phyloP scores from a whole-genome alignment of 1,140 invertebrate genomes.

The Scaptomyza montana region DNA sequence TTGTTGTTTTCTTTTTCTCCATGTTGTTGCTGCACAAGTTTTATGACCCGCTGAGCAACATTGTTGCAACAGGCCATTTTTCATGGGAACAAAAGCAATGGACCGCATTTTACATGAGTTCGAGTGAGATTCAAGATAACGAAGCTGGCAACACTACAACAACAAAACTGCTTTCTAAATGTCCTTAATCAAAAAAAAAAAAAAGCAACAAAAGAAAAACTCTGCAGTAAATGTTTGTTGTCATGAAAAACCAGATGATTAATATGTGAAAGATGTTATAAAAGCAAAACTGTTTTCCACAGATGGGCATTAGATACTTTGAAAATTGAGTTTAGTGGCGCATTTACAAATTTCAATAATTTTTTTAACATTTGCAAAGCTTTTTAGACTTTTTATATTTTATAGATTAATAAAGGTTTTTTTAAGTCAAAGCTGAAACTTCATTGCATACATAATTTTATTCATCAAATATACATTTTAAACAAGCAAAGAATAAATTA shows the following conservation, averaged over 20 bases:
- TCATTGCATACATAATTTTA: no score
- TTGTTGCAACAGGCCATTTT: constrained; percentile 70
- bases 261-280: not conserved
- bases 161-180: not conserved
- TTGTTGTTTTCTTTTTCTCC: not conserved
- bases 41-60: constrained; percentile 73
- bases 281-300: no score
- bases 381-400: no score
- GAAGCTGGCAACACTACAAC: not conserved
- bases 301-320: no score
- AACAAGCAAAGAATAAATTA: no score
- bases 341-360: no score
- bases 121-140: constrained; percentile 1
- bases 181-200: constrained; percentile 3
- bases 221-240: not conserved
- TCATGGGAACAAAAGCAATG: constrained; percentile 69
- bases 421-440: no score
- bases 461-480: no score
- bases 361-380: no score
- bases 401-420: no score
- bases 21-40: constrained; percentile 48
- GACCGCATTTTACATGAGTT: constrained; percentile 10
- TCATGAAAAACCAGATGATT: not conserved
- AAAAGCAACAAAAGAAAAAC: not conserved
- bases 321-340: no score